Evolutionary conservation across 2,113 vertebrate genomes (phyloP).

Genomic region (Pipa parva): DNA sequence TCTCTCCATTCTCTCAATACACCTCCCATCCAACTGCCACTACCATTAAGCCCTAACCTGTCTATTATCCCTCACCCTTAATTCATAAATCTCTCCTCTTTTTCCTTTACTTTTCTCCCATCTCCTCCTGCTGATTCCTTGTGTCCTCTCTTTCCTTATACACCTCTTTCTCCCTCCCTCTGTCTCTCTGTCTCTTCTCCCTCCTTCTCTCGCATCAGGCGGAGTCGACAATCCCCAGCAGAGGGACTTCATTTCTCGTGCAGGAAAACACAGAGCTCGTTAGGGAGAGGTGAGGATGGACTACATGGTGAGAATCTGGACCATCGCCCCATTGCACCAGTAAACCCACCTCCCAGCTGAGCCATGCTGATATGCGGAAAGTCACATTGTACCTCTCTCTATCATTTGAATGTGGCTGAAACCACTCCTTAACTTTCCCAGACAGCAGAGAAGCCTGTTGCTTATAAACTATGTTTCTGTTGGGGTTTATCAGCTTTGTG

Average conservation of each 20-base stretch:
- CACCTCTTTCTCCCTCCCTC: conserved; percentile 14
- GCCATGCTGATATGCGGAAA: conserved; percentile 8
- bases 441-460: conserved; percentile 33
- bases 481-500: not conserved
- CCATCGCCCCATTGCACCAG: conserved; percentile 5
- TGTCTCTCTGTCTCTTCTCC: conserved; percentile 20
- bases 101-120: not conserved
- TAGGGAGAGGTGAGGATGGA: conserved; percentile 31
- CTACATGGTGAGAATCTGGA: conserved; percentile 17
- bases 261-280: conserved; percentile 22
- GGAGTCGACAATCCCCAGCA: conserved; percentile 41
- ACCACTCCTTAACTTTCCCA: conserved; percentile 11
- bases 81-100: not conserved
- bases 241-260: conserved; percentile 35
- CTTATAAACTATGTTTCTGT: conserved; percentile 12
- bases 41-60: no score
- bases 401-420: not conserved
- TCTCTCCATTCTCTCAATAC: no score
- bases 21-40: no score
- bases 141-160: conserved; percentile 30
- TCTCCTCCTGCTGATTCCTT: conserved; percentile 21
- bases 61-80: no score
- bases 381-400: no score
- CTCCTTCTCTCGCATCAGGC: conserved; percentile 32
- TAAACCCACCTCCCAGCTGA: conserved; percentile 31